Evolutionary conservation across 1,140 invertebrate species (phyloP).

Genomic region (Drosophila carrolli): DNA sequence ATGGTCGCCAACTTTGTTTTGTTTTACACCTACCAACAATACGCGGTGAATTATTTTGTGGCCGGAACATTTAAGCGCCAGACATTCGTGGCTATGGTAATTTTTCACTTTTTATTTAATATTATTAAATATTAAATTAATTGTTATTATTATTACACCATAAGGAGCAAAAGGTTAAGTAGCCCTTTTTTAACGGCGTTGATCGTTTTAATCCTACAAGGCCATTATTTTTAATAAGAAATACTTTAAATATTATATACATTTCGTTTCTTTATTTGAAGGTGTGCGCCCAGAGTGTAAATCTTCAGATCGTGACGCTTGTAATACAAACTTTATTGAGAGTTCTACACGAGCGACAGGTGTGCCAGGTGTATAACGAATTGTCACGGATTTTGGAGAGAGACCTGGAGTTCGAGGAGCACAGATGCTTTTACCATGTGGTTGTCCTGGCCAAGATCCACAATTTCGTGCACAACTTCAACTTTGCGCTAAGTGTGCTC

Average conservation of each 20-base stretch:
- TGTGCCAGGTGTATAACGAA: slow-evolving; percentile 16
- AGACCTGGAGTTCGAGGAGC: not conserved
- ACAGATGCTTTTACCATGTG: slow-evolving; percentile 8
- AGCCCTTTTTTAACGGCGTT: too few species aligned
- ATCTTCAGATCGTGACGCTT: not conserved
- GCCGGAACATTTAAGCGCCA: slow-evolving; percentile 15
- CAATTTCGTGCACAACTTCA: slow-evolving; percentile 30
- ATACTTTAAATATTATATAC: too few species aligned
- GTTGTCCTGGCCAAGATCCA: slow-evolving; percentile 16
- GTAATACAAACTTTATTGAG: not conserved
- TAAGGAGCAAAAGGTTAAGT: too few species aligned
- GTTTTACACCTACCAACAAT: not conserved
- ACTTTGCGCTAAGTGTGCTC: slow-evolving; percentile 1
- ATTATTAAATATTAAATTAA: too few species aligned
- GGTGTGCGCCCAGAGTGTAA: not conserved
- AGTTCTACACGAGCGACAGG: not conserved
- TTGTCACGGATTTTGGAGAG: not conserved
- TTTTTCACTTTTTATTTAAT: too few species aligned
- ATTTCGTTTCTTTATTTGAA: not conserved
- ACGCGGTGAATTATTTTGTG: not conserved
- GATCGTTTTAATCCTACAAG: too few species aligned
- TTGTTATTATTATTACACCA: too few species aligned
- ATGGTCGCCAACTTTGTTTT: not conserved
- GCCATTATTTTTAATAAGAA: too few species aligned
- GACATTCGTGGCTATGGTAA: not conserved